Evolutionary conservation across 2,888 invertebrate genomes (phyloP).

Genomic region (Bursaphelenchus okinawaensis): DNA sequence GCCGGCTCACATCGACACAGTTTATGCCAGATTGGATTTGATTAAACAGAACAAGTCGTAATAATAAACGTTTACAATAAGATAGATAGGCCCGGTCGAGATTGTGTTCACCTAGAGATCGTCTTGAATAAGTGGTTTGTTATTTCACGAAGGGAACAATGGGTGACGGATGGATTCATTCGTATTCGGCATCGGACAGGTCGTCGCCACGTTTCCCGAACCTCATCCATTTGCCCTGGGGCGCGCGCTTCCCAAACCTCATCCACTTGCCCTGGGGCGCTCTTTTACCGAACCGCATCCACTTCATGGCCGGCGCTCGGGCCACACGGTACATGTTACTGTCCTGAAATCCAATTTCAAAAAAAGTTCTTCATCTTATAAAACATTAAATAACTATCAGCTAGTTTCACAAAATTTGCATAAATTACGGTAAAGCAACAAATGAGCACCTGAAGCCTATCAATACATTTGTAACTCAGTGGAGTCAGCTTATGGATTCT

Average conservation of each 20-base stretch:
- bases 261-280: constrained; percentile 39
- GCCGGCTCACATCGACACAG: constrained; percentile 46
- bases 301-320: constrained; percentile 41
- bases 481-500: too few species aligned
- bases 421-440: too few species aligned
- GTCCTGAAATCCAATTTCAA: too few species aligned
- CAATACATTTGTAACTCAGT: too few species aligned
- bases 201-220: constrained; percentile 42
- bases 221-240: constrained; percentile 43
- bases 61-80: too few species aligned
- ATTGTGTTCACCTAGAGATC: not conserved
- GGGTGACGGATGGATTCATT: constrained; percentile 8
- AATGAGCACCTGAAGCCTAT: too few species aligned
- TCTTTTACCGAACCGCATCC: constrained; percentile 31
- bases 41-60: not conserved
- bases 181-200: constrained; percentile 44
- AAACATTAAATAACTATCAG: too few species aligned
- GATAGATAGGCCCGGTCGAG: too few species aligned
- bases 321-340: constrained; percentile 20
- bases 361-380: too few species aligned
- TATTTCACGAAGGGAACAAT: not conserved
- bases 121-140: not conserved
- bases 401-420: too few species aligned
- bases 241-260: constrained; percentile 40
- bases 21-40: constrained; percentile 31